phyloP scores from a whole-genome alignment of 2,797 vertebrate species.

The Sebastes oblongus region DNA sequence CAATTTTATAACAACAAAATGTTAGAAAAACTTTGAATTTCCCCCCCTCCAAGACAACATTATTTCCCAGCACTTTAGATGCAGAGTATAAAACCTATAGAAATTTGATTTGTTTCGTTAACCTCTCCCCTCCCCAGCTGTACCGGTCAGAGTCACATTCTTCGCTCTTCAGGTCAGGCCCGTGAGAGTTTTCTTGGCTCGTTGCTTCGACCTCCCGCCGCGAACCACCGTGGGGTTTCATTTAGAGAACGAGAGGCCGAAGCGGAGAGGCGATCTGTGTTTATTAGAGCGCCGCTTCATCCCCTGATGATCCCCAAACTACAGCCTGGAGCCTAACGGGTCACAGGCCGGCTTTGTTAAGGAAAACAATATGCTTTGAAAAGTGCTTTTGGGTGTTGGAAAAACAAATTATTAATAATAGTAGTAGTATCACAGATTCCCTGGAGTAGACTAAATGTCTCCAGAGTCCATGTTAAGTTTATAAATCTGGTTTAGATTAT shows the following conservation, averaged over 20 bases:
- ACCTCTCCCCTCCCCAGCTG: conserved; percentile 7
- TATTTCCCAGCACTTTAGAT: neutral
- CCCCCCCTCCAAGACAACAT: too few relatives aligned
- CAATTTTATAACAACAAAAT: neutral
- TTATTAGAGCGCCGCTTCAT: conserved; percentile 8
- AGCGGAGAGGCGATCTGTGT: conserved; percentile 25
- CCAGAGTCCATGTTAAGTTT: neutral
- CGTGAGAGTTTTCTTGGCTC: conserved; percentile 28
- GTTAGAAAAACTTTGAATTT: neutral
- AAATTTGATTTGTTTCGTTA: neutral
- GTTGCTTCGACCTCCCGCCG: conserved; percentile 8
- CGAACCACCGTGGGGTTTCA: conserved; percentile 9
- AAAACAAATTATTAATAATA: conserved; percentile 29
- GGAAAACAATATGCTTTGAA: neutral
- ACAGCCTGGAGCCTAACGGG: neutral
- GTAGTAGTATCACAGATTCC: neutral
- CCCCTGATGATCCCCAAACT: conserved; percentile 15
- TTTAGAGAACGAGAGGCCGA: conserved; percentile 21
- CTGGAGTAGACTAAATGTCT: neutral
- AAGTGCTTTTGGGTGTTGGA: neutral
- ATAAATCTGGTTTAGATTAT: conserved; percentile 7
- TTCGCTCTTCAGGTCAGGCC: conserved; percentile 18
- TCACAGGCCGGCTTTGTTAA: neutral
- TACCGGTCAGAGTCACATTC: conserved; percentile 17
- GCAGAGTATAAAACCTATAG: neutral